Percentiles rank a stretch among this genome's conserved stretches.
These are phyloP conservation scores for Coracopsis vasa DNA, from an alignment of 2,113 vertebrate species.

Conservation along the genomic window DNA sequence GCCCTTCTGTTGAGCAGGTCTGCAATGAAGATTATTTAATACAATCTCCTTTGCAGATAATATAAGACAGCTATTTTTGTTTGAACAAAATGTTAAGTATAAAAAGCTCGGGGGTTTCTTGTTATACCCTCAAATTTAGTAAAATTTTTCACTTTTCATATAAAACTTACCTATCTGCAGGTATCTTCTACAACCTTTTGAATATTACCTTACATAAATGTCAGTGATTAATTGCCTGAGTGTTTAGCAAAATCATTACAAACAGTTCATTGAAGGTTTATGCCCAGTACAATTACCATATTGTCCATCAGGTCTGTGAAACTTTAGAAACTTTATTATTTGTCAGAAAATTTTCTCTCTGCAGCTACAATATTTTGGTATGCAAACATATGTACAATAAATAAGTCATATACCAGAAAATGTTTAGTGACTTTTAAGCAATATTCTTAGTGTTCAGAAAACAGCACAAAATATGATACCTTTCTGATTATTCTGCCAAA, in stretches of 20 bases:
- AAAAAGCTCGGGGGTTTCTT: not conserved
- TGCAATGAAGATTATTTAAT: not conserved
- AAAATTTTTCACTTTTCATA: not conserved
- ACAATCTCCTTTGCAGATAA: not conserved
- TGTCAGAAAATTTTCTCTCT: not conserved
- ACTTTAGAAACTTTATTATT: not conserved
- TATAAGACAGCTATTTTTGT: not conserved
- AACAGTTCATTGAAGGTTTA: not conserved
- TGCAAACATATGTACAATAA: not conserved
- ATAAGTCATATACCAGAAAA: not conserved
- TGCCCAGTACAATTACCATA: not conserved
- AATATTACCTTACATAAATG: not conserved
- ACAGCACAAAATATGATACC: not conserved
- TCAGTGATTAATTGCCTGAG: conserved; percentile 1
- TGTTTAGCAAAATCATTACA: not conserved
- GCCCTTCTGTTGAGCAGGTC: not conserved
- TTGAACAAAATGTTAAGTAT: not conserved
- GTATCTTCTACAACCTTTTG: not conserved
- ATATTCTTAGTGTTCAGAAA: not conserved
- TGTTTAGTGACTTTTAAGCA: not conserved
- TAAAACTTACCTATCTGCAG: not conserved
- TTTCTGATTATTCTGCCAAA: not conserved
- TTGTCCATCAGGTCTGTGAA: not conserved
- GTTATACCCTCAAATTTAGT: not conserved
- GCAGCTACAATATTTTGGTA: not conserved